Percentiles rank a stretch among this genome's conserved stretches.
Evolutionary conservation across 2,888 invertebrate genomes (phyloP).

Genomic region (Agriopis marginaria): DNA sequence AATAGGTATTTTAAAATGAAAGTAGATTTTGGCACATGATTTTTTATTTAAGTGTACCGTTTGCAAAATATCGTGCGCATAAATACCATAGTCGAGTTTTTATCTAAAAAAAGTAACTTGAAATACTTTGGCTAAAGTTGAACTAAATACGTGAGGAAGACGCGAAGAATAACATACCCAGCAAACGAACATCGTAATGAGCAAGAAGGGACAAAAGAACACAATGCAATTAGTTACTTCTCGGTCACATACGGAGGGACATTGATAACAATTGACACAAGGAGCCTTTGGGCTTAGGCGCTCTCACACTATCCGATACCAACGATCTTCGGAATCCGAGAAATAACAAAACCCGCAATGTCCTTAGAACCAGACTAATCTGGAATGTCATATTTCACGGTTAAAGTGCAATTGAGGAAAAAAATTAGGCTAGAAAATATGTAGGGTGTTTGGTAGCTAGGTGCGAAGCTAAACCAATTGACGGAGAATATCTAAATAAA

Average conservation of each 20-base stretch:
- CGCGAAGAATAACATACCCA: slow-evolving; percentile 4
- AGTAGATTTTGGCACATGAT: no score
- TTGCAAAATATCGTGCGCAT: no score
- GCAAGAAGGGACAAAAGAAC: slow-evolving; percentile 23
- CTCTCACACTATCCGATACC: neutral
- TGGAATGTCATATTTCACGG: no score
- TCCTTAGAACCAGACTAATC: no score
- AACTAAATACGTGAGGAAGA: slow-evolving; percentile 3
- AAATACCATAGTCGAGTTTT: no score
- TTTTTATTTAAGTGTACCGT: no score
- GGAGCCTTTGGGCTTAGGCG: neutral
- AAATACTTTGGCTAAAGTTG: neutral
- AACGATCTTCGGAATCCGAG: neutral
- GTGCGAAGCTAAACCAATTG: no score
- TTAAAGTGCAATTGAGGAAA: no score
- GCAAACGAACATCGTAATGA: slow-evolving; percentile 30
- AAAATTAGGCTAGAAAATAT: no score
- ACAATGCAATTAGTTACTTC: slow-evolving; percentile 29
- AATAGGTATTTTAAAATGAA: no score
- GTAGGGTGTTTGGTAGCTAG: no score
- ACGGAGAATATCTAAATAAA: no score
- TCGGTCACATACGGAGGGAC: slow-evolving; percentile 27
- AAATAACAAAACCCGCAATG: neutral
- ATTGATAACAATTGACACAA: slow-evolving; percentile 35
- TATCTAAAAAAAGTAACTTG: neutral